These are phyloP conservation scores for Larimichthys polyactis DNA, from an alignment of 2,113 vertebrate genomes.

Conservation along the genomic window DNA sequence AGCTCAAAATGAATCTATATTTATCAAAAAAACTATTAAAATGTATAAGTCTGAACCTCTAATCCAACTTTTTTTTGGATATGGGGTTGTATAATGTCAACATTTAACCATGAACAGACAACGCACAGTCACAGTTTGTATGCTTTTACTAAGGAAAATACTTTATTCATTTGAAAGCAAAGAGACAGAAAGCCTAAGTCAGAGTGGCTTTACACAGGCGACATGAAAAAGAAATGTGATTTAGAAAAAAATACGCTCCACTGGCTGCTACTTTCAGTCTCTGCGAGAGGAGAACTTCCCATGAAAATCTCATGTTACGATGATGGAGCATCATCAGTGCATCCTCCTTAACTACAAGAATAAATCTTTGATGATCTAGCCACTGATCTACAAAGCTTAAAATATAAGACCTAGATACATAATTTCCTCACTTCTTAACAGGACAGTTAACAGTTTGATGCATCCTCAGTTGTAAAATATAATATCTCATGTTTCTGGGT, in stretches of 20 bases:
- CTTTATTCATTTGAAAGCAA: slow-evolving; percentile 71
- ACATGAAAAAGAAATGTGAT: slow-evolving; percentile 10
- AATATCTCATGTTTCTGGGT: neutral
- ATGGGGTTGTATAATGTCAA: no score
- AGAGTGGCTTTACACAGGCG: slow-evolving; percentile 43
- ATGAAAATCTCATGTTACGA: neutral
- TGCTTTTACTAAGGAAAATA: slow-evolving; percentile 81
- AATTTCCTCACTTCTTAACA: slow-evolving; percentile 10
- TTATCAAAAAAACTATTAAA: no score
- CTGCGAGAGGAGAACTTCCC: neutral
- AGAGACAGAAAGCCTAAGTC: slow-evolving; percentile 41
- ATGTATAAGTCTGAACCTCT: no score
- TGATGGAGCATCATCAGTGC: neutral
- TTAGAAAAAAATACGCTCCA: neutral
- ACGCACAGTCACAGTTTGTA: neutral
- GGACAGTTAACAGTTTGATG: neutral
- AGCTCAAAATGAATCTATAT: no score
- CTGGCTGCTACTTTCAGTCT: slow-evolving; percentile 15
- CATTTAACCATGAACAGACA: neutral
- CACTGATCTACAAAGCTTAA: slow-evolving; percentile 10
- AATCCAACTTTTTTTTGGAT: no score
- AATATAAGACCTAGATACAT: neutral
- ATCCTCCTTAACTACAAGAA: neutral
- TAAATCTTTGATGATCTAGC: neutral
- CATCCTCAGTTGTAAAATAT: neutral